Conservation (phyloP, 2,797 vertebrate genomes). For the Takifugu rubripes region DNA sequence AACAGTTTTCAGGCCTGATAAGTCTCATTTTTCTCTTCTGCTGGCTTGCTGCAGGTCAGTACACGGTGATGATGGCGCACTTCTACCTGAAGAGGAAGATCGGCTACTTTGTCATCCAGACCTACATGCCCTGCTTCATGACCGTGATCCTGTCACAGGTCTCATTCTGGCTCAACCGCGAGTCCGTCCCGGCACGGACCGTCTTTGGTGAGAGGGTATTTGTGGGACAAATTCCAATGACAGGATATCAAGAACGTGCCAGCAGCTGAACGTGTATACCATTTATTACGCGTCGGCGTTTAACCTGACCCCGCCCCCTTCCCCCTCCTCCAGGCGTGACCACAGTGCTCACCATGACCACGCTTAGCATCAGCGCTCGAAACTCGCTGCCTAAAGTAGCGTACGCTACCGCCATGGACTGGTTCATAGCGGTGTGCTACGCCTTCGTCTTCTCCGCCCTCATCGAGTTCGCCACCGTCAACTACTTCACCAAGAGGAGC, state of each 20-base stretch:
- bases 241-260: no score
- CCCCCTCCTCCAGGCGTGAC: conserved; percentile 82
- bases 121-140: conserved; percentile 99
- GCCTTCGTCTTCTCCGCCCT: conserved; percentile 96
- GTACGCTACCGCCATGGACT: conserved; percentile 97
- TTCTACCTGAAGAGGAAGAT: conserved; percentile 99
- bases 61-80: conserved; percentile 97
- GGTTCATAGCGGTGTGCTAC: conserved; percentile 98
- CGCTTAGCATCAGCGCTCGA: conserved; percentile 94
- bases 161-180: conserved; percentile 97
- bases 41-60: conserved; percentile 81
- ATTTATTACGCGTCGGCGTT: background rate
- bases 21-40: background rate
- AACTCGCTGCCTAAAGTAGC: conserved; percentile 97
- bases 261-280: background rate
- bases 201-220: conserved; percentile 79
- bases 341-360: conserved; percentile 97
- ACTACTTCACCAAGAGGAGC: conserved; percentile 97
- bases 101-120: conserved; percentile 98
- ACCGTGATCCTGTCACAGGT: conserved; percentile 97
- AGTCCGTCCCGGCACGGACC: conserved; percentile 95
- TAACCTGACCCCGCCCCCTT: conserved; percentile 24
- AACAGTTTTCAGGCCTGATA: background rate
- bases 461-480: conserved; percentile 96
- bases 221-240: background rate